Conservation (phyloP, 2,888 invertebrate species). For the Eupithecia insigniata region DNA sequence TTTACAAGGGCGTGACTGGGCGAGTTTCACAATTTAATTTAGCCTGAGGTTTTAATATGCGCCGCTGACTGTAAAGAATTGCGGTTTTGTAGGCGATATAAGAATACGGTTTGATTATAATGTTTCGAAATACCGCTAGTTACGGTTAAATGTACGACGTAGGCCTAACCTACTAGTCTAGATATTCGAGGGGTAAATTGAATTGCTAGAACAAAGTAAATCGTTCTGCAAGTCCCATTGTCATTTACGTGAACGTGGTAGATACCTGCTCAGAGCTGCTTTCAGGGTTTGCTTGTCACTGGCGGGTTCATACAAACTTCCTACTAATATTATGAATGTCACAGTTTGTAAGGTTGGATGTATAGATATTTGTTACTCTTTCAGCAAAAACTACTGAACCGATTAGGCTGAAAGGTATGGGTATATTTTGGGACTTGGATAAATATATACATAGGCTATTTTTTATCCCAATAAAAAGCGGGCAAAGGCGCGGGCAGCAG, state of each 20-base stretch:
- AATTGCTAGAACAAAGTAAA: conserved; percentile 17
- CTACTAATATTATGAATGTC: too few relatives aligned
- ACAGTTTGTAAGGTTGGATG: too few relatives aligned
- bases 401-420: too few relatives aligned
- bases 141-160: neutral
- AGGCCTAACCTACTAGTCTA: too few relatives aligned
- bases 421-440: too few relatives aligned
- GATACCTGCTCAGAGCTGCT: conserved; percentile 61
- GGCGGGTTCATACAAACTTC: conserved; percentile 9
- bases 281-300: conserved; percentile 46
- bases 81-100: conserved; percentile 11
- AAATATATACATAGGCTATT: too few relatives aligned
- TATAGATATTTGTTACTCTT: too few relatives aligned
- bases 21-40: conserved; percentile 74
- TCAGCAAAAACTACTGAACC: too few relatives aligned
- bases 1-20: conserved; percentile 67
- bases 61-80: conserved; percentile 21
- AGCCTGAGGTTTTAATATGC: conserved; percentile 52
- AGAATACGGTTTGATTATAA: conserved; percentile 20
- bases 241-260: conserved; percentile 43
- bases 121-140: neutral
- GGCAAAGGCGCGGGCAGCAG: too few relatives aligned
- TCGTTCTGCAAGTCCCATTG: conserved; percentile 43
- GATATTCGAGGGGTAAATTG: too few relatives aligned
- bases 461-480: too few relatives aligned